Conservation (phyloP, 2,888 invertebrate species). For the Lymantria monacha region DNA sequence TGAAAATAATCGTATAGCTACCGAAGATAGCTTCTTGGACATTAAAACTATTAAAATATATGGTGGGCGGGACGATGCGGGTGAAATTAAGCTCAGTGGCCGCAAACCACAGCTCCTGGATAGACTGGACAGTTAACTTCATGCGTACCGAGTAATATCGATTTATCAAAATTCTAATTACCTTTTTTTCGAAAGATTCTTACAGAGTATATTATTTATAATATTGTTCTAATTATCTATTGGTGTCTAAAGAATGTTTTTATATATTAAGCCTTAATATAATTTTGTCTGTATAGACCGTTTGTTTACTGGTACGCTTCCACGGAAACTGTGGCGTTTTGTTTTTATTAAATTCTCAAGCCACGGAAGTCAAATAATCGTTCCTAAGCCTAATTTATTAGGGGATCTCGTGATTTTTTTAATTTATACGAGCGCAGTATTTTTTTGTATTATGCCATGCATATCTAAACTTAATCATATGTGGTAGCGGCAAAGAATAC, state of each 20-base stretch:
- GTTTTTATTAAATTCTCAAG: background rate
- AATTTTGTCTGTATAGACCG: background rate
- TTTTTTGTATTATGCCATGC: no score
- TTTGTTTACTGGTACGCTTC: no score
- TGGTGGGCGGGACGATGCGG: slow-evolving; percentile 60
- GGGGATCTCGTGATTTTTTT: no score
- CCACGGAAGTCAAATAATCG: background rate
- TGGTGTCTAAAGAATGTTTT: background rate
- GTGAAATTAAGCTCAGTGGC: slow-evolving; percentile 62
- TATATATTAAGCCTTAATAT: no score
- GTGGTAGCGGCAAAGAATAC: no score
- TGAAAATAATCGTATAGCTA: slow-evolving; percentile 36
- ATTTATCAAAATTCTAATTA: slow-evolving; percentile 54
- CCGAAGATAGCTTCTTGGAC: slow-evolving; percentile 51
- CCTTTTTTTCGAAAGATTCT: slow-evolving; percentile 22
- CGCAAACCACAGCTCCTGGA: slow-evolving; percentile 78
- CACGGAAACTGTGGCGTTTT: no score
- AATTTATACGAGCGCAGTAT: no score
- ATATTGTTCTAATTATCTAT: background rate
- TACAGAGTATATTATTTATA: slow-evolving; percentile 6
- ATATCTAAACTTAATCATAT: no score
- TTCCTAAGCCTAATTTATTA: background rate
- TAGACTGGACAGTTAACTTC: slow-evolving; percentile 57
- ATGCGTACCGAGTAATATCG: slow-evolving; percentile 45
- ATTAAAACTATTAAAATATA: slow-evolving; percentile 76